Base-by-base conservation (phyloP, 2,797 vertebrate species). In the Bradypodion ventrale region DNA sequence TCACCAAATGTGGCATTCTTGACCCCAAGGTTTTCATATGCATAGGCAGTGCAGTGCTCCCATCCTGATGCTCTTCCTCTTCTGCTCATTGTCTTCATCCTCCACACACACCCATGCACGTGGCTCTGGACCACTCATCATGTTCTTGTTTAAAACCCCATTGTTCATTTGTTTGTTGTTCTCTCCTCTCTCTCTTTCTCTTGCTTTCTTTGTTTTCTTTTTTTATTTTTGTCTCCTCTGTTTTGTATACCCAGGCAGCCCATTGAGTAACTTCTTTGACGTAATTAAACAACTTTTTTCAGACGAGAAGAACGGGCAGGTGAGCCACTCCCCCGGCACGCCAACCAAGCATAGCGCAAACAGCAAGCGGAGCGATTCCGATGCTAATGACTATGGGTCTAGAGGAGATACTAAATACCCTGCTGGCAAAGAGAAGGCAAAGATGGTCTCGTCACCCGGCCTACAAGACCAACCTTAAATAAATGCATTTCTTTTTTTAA, bases 251-350 rank as follows among this genome's bases (percentile, higher is more conserved):
- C 97, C 97, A 97, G 97, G 97, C 97, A 97, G 97, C 97, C 97
- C 98, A 96, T 96, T 98, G 97, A 98, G 97, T 98, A 98, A 98
- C 98, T 98, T 98, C 98, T 98, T 99, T 99, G 98, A 99, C 97
- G 97, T 98, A 98, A 98, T 98, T 97, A 98, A 98, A 98, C 98
- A 98, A 97, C 98, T 99, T 98, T 98, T 99, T 99, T 98, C 98
- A 99, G 98, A 99, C 97, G 98, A 99, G 98, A 99, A 99, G 98
- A 99, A 98, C 75, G 98, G 98, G 97, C 98, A 99, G 97, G 97
- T 97, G 96, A 97, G 97, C 96, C 97, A 96, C 90, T 94, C 96
- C 93, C 95, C 96, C 93, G 97, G 97, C 97, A 96, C 97, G 86
- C 97, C 97, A 96, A 95, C 96, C 97, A 98, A 97, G 97, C 97